Percentiles rank a stretch among this genome's conserved stretches.
Conservation (phyloP, 2,888 invertebrate species). For the Silvanus unidentatus region DNA sequence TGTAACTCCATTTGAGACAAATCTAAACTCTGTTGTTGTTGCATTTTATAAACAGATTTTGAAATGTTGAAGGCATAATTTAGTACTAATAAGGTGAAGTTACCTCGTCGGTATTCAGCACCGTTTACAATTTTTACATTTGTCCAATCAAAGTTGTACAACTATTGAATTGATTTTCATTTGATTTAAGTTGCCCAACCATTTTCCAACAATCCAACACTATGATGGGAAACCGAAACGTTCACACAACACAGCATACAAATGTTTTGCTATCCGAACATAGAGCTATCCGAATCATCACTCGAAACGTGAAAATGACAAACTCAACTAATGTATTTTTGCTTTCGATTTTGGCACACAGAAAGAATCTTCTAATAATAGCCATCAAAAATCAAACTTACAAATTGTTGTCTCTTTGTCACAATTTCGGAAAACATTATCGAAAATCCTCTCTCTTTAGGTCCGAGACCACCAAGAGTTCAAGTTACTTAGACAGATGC, state of each 20-base stretch:
- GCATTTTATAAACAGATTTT: slow-evolving; percentile 20
- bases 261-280: too few relatives aligned
- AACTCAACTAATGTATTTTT: too few relatives aligned
- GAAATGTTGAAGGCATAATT: slow-evolving; percentile 24
- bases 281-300: too few relatives aligned
- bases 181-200: slow-evolving; percentile 5
- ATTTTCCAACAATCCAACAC: too few relatives aligned
- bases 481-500: slow-evolving; percentile 14
- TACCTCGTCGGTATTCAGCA: slow-evolving; percentile 19
- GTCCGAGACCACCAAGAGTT: slow-evolving; percentile 15
- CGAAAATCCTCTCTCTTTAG: slow-evolving; percentile 1
- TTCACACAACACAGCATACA: too few relatives aligned
- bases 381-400: not conserved
- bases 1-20: slow-evolving; percentile 28
- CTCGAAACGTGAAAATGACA: too few relatives aligned
- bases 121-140: slow-evolving; percentile 22
- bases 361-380: too few relatives aligned
- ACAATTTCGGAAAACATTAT: not conserved
- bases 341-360: too few relatives aligned
- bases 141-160: slow-evolving; percentile 24
- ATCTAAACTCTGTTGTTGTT: slow-evolving; percentile 10
- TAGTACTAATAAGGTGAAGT: slow-evolving; percentile 22
- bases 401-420: not conserved
- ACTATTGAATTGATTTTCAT: slow-evolving; percentile 18
- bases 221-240: too few relatives aligned